These are phyloP conservation scores for roundworm (Caenorhabditis elegans) DNA, from an alignment of 1,140 invertebrate genomes.

Conservation along the genomic window WBcel235 BX284606.5:3117001-3117500, in stretches of 20 bases:
- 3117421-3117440: not conserved
- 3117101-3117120: too few relatives aligned
- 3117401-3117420: too few relatives aligned
- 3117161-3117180: too few relatives aligned
- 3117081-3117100: too few relatives aligned
- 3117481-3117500: not conserved
- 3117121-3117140: too few relatives aligned
- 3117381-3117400: too few relatives aligned
- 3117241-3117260: not conserved
- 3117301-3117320: too few relatives aligned
- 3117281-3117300: constrained; percentile 15
- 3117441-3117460: constrained; percentile 31
- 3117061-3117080: too few relatives aligned
- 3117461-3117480: not conserved
- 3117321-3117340: not conserved
- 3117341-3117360: not conserved
- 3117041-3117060: too few relatives aligned
- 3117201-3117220: not conserved
- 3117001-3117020: too few relatives aligned
- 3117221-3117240: not conserved
- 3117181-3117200: not conserved
- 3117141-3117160: too few relatives aligned
- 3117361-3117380: not conserved
- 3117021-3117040: too few relatives aligned
- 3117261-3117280: not conserved